Percentiles rank a stretch among this genome's conserved stretches.
Conservation (phyloP, 2,113 vertebrate species). For the Amphiprion ocellaris region DNA sequence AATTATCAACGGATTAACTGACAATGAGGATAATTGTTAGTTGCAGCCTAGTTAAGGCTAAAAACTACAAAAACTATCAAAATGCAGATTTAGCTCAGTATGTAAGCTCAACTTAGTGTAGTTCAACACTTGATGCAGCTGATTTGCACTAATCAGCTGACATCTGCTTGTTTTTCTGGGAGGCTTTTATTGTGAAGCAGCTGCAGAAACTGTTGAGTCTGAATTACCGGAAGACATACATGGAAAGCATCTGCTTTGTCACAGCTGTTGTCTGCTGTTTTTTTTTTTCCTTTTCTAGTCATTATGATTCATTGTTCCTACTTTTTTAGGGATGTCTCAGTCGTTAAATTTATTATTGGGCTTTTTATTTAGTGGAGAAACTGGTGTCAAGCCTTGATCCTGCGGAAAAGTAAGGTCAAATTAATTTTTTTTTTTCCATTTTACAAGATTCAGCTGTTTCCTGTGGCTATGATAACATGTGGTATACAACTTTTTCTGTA, state of each 20-base stretch:
- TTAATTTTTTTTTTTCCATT: too few relatives aligned
- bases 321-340: not conserved
- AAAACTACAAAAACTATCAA: not conserved
- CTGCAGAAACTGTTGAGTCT: constrained; percentile 58
- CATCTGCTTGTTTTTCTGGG: constrained; percentile 60
- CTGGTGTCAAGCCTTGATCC: too few relatives aligned
- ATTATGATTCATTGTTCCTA: constrained; percentile 3
- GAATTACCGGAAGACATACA: constrained; percentile 56
- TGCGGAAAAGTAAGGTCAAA: too few relatives aligned
- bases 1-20: too few relatives aligned
- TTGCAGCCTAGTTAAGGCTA: not conserved
- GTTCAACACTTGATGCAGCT: constrained; percentile 13
- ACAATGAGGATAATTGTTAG: not conserved
- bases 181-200: constrained; percentile 66
- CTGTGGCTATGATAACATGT: not conserved
- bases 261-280: constrained; percentile 56
- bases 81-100: not conserved
- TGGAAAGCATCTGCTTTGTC: constrained; percentile 61
- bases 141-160: constrained; percentile 39
- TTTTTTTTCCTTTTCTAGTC: not conserved
- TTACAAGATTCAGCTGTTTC: not conserved
- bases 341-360: not conserved
- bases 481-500: not conserved
- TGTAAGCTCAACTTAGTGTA: not conserved
- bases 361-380: not conserved